A percentile compares a stretch with the other conserved stretches of the same genome.
phyloP scores from a whole-genome alignment of 2,113 vertebrate genomes.

The Pseudorasbora parva region DNA sequence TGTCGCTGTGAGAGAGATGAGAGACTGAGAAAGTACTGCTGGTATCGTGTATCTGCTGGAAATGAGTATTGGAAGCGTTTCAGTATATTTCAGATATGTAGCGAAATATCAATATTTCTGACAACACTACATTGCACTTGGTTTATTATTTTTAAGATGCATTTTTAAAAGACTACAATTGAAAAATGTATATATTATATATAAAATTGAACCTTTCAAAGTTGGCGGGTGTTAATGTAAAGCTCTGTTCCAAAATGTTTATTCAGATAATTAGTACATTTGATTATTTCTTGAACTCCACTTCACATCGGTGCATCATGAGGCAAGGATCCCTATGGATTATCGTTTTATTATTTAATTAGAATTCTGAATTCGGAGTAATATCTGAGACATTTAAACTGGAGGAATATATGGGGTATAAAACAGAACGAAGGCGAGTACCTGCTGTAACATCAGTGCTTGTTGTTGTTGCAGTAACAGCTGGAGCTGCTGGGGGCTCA shows the following conservation, averaged over 20 bases:
- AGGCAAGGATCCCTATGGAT: not conserved
- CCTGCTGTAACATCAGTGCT: constrained; percentile 99
- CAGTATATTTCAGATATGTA: no score
- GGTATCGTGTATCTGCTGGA: no score
- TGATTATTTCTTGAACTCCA: not conserved
- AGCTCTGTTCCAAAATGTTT: not conserved
- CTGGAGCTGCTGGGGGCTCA: constrained; percentile 99
- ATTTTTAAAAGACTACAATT: no score
- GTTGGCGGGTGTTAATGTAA: no score
- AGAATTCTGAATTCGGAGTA: not conserved
- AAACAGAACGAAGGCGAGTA: constrained; percentile 51
- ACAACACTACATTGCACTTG: no score
- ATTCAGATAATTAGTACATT: not conserved
- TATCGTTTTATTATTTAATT: not conserved
- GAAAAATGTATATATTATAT: no score
- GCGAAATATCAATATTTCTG: no score
- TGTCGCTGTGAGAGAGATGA: no score
- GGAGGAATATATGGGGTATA: not conserved
- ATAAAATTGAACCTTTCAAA: no score
- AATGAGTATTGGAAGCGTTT: no score
- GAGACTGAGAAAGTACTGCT: no score
- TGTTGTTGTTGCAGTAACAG: constrained; percentile 98
- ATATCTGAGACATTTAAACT: not conserved
- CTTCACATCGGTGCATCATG: not conserved
- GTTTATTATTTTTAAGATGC: no score